Base-by-base conservation (phyloP, 1,140 invertebrate genomes). In the Grapholita molesta region DNA sequence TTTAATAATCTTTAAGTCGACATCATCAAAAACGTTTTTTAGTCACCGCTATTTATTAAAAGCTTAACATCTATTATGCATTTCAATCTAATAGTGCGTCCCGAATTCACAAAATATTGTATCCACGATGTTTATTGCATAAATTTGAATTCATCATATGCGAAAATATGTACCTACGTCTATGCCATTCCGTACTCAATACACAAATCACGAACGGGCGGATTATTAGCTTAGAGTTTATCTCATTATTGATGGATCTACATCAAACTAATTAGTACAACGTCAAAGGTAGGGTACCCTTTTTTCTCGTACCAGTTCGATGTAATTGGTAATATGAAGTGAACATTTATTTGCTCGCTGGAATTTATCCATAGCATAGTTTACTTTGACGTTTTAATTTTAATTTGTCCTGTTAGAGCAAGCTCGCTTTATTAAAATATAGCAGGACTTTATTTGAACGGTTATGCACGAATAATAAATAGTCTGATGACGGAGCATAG, bases 401-500 rank as follows among this genome's bases (percentile, higher is more conserved):
- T 61, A 61, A 28, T 61, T 28, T 61, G 55, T 61, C 55, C 25
- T 61, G n/a, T 28, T 61, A 61, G 55, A 61, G 55, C 24, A 28
- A 30, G 32, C 55, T 61, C 24, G 25, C 55, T 61, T 61, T 61
- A 61, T 61, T 61, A 61, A 61, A 61, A 61, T 61, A 61, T 15
- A 5, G 55, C 55, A 8, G 25, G 28, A 61, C 25, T 25, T 55
- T 61, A 61, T 61, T 61, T 61, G 55, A 61, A 61, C 38, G 66
- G 12, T 42, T 11, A 55, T n/a, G 53, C 61, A 72, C 78, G 80
- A 75, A 81, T 79, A 82, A 82, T 82, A 79, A 79, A 79, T 74
- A 71, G 69, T 70, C 64, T 35, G 30, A 57, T 64, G 21, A 12
- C 57, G 64, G 18, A 52, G 68, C 48, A 48, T 66, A 68, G 70